Evolutionary conservation across 2,797 vertebrate genomes (phyloP), one percentile per base, ranked within the genome.

Genomic region (Argentina silus): DNA sequence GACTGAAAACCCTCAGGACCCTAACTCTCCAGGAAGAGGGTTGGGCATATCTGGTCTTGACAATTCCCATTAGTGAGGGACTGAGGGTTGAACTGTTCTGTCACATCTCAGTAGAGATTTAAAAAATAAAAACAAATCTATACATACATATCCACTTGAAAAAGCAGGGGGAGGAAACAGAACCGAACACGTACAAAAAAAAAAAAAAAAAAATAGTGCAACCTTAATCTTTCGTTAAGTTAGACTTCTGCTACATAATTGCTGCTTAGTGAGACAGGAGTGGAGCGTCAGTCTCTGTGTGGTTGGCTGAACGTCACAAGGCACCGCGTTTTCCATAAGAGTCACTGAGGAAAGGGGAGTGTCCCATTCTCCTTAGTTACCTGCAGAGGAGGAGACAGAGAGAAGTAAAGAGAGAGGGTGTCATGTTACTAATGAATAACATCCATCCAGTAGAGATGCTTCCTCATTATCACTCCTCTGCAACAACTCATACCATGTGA

Each of bases 191-290:
- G 44, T 62, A 36, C 1, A 36, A 74, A 71, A 67, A 60, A 48
- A 74, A 76, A 80, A 75, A 66, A 72, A 53, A 67, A 86, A 91
- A 91, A 92, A 94, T 93, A 95, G 94, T 95, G 94, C 94, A 95
- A 93, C 90, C 87, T 88, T 84, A 90, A 88, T 86, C 86, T 89
- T 92, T 70, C 17, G 76, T 89, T 89, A 91, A 91, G 88, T 92
- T 92, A 91, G 89, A 92, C 87, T 79, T 84, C 78, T 93, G 92
- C 94, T 94, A 94, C 92, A 94, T 93, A 90, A 90, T 80, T 93
- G 92, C 91, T 91, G 92, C 83, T 86, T 36, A 36, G 87, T 83
- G 80, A 85, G 88, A 90, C 92, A 84, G 73, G 82, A 80, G 87
- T 85, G 78, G 68, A 78, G 79, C 27, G 76, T 74, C 86, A 76